Conservation (phyloP, 2,113 vertebrate species). For the Sinocyclocheilus maitianheensis region DNA sequence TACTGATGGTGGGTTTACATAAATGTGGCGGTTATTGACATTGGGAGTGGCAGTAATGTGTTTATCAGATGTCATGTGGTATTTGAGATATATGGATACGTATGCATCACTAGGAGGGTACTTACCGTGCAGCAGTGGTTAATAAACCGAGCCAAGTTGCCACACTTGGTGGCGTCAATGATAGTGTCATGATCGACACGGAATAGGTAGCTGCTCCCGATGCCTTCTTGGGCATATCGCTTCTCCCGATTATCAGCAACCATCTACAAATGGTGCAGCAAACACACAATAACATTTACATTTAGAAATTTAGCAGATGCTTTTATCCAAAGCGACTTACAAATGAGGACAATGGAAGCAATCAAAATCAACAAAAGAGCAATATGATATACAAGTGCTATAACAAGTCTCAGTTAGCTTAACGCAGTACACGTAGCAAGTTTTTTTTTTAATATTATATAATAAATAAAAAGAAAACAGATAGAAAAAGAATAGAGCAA, state of each 20-base stretch:
- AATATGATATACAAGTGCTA: no score
- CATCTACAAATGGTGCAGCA: constrained; percentile 73
- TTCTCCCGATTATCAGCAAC: constrained; percentile 93
- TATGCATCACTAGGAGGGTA: neutral
- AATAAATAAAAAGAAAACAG: no score
- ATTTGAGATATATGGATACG: neutral
- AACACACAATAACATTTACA: constrained; percentile 61
- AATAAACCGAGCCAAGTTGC: constrained; percentile 90
- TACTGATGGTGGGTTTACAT: neutral
- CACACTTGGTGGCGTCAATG: constrained; percentile 92
- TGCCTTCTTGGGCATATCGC: constrained; percentile 88
- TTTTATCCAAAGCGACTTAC: no score
- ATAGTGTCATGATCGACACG: constrained; percentile 94
- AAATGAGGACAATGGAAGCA: no score
- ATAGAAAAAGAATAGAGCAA: no score
- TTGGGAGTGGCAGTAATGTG: constrained; percentile 2
- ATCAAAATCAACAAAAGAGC: no score
- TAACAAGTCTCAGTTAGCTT: no score
- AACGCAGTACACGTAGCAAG: no score
- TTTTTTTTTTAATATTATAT: no score
- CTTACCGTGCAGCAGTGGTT: constrained; percentile 95
- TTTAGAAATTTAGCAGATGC: no score
- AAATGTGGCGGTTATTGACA: neutral
- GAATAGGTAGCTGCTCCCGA: constrained; percentile 94
- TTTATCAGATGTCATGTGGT: neutral